These are phyloP conservation scores for Drosophila micromelanica DNA, from an alignment of 1,140 invertebrate genomes.

Conservation along the genomic window DNA sequence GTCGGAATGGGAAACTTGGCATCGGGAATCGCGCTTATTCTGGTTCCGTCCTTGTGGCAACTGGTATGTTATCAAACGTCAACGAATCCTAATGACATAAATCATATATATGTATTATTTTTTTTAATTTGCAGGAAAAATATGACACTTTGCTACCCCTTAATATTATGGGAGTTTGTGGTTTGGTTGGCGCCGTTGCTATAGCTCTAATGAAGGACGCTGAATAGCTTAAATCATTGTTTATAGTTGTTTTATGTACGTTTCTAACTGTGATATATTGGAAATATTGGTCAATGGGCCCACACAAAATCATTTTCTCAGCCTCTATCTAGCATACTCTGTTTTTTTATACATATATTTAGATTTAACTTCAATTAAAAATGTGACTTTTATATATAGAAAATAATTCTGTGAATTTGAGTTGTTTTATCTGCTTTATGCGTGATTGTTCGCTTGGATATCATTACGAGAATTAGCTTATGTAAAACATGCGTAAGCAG, in stretches of 20 bases:
- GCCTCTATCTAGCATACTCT: constrained; percentile 21
- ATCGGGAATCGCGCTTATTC: constrained; percentile 88
- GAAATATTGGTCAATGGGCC: constrained; percentile 46
- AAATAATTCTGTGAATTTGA: background rate
- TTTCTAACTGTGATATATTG: constrained; percentile 74
- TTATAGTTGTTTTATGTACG: constrained; percentile 18
- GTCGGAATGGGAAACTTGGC: constrained; percentile 89
- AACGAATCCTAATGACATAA: constrained; percentile 1
- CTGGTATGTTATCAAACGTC: constrained; percentile 86
- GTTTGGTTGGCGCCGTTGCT: constrained; percentile 87
- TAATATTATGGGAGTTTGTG: constrained; percentile 87
- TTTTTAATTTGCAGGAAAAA: constrained; percentile 57
- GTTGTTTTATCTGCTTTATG: no score
- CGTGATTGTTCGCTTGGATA: no score
- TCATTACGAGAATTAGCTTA: no score
- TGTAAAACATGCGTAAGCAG: no score
- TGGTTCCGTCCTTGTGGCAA: constrained; percentile 90
- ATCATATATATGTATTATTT: background rate
- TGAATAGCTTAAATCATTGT: constrained; percentile 20
- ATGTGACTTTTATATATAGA: constrained; percentile 9
- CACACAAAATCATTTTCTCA: constrained; percentile 49
- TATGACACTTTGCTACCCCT: constrained; percentile 87
- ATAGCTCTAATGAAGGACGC: constrained; percentile 85
- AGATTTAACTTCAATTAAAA: constrained; percentile 49
- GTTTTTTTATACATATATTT: constrained; percentile 45